Percentiles rank a stretch among this genome's conserved stretches.
These are phyloP conservation scores for Spilarctia lutea DNA, from an alignment of 2,888 invertebrate species.

Conservation along the genomic window DNA sequence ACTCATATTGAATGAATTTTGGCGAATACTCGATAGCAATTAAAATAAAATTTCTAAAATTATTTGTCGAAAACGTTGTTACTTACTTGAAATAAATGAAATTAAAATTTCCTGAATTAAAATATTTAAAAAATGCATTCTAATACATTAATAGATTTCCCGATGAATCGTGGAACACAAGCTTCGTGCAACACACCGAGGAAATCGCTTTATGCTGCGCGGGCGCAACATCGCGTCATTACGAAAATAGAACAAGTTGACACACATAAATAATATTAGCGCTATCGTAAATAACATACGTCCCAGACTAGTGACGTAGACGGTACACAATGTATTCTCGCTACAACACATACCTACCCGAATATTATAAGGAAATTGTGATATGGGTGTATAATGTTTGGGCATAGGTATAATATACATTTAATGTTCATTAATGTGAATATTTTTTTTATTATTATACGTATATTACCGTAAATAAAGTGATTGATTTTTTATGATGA, in stretches of 20 bases:
- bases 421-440: slow-evolving; percentile 8
- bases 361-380: slow-evolving; percentile 1
- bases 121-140: not conserved
- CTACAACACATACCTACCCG: not conserved
- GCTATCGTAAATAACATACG: slow-evolving; percentile 70
- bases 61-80: not conserved
- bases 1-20: too few relatives aligned
- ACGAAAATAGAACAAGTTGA: slow-evolving; percentile 82
- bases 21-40: not conserved
- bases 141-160: slow-evolving; percentile 56
- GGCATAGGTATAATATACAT: not conserved
- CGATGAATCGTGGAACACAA: slow-evolving; percentile 67
- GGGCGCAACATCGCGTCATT: slow-evolving; percentile 55
- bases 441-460: slow-evolving; percentile 12
- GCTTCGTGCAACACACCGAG: slow-evolving; percentile 26
- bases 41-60: not conserved
- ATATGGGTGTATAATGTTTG: not conserved
- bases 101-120: not conserved
- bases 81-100: not conserved
- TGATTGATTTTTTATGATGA: slow-evolving; percentile 11
- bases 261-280: slow-evolving; percentile 84
- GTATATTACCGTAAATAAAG: not conserved
- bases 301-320: slow-evolving; percentile 29
- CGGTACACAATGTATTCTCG: not conserved
- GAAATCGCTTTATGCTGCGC: slow-evolving; percentile 31